Evolutionary conservation across 2,113 vertebrate species (phyloP).

Genomic region (Menura novaehollandiae): DNA sequence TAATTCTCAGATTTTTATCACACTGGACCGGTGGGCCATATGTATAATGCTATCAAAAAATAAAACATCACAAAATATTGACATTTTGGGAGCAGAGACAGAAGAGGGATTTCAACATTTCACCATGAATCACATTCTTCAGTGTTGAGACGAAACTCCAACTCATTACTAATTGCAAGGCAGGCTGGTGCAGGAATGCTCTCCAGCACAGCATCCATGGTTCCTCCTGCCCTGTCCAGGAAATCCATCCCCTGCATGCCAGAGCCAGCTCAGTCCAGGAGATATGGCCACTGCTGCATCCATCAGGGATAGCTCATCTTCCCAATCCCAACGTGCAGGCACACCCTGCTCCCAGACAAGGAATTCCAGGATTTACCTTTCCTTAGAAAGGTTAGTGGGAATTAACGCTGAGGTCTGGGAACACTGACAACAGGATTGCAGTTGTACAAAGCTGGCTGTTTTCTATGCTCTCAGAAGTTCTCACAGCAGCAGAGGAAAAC

Average conservation of each 20-base stretch:
- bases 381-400: neutral
- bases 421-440: neutral
- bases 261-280: neutral
- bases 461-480: neutral
- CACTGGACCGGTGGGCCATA: neutral
- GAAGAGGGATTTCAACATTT: neutral
- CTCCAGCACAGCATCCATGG: neutral
- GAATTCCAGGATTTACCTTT: neutral
- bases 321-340: neutral
- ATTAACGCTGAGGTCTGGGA: neutral
- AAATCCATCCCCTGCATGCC: neutral
- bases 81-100: neutral
- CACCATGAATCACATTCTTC: neutral
- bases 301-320: neutral
- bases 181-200: neutral
- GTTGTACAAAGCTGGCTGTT: neutral
- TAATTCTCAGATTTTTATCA: neutral
- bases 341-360: neutral
- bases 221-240: neutral
- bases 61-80: slow-evolving; percentile 14
- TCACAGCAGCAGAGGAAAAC: neutral
- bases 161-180: neutral
- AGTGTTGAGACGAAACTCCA: neutral
- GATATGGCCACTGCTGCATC: neutral
- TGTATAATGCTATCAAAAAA: neutral